Evolutionary conservation across 2,888 invertebrate genomes (phyloP).

Genomic region (Chaitophorus viminalis): DNA sequence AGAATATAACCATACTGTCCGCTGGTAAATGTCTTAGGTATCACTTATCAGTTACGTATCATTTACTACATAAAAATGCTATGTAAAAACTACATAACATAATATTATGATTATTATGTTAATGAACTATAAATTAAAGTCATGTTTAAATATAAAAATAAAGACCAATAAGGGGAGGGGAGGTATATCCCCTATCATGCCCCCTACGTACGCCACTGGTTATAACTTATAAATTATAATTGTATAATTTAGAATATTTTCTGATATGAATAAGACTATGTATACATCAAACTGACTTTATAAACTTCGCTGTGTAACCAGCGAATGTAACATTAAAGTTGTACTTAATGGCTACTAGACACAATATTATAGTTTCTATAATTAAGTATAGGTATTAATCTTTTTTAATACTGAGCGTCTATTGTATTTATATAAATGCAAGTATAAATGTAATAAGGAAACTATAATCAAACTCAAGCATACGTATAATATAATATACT

Average conservation of each 20-base stretch:
- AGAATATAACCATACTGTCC: too few species aligned
- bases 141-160: too few species aligned
- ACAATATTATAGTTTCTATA: not conserved
- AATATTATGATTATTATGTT: too few species aligned
- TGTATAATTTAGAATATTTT: slow-evolving; percentile 1
- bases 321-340: too few species aligned
- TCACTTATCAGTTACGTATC: too few species aligned
- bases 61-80: too few species aligned
- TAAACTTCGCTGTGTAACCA: not conserved
- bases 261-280: slow-evolving; percentile 2
- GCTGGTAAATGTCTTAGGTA: too few species aligned
- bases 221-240: not conserved
- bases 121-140: too few species aligned
- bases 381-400: slow-evolving; percentile 24
- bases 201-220: too few species aligned
- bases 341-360: not conserved
- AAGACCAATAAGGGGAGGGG: too few species aligned
- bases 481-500: not conserved
- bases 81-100: too few species aligned
- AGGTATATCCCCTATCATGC: too few species aligned
- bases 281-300: not conserved
- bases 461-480: not conserved
- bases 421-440: slow-evolving; percentile 21
- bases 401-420: not conserved
- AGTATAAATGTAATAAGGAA: slow-evolving; percentile 22